A percentile compares a stretch with the other conserved stretches of the same genome.
Conservation (phyloP, 2,888 invertebrate genomes). For the Frankliniella fusca region DNA sequence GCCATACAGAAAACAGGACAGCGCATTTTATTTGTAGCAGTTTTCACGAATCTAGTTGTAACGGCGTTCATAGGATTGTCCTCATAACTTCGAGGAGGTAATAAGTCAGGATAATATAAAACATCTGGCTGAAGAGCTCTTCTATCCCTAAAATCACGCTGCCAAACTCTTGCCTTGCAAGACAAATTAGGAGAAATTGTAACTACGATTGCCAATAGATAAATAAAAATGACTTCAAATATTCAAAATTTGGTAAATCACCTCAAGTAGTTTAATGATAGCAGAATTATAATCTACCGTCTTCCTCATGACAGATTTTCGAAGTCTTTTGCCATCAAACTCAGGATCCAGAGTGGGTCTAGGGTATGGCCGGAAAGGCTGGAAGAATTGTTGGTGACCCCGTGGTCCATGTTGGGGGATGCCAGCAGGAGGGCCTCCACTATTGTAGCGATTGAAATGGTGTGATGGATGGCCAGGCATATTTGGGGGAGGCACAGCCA, state of each 20-base stretch:
- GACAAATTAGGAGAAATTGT: constrained; percentile 33
- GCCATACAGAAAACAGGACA: constrained; percentile 98
- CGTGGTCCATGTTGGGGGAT: constrained; percentile 41
- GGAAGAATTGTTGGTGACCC: constrained; percentile 47
- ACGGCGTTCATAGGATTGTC: constrained; percentile 97
- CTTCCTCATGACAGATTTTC: constrained; percentile 95
- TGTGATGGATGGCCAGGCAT: constrained; percentile 38
- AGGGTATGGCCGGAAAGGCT: constrained; percentile 51
- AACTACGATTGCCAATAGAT: neutral
- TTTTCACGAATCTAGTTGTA: constrained; percentile 91
- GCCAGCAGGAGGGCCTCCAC: constrained; percentile 41
- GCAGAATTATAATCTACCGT: constrained; percentile 97
- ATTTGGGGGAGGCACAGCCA: constrained; percentile 48
- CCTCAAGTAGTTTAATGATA: constrained; percentile 87
- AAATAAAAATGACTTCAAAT: neutral
- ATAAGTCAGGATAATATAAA: constrained; percentile 87
- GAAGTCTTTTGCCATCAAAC: constrained; percentile 91
- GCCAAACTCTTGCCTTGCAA: constrained; percentile 83
- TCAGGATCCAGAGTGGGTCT: constrained; percentile 51
- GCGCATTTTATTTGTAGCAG: constrained; percentile 99
- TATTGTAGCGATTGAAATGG: constrained; percentile 38
- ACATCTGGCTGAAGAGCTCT: constrained; percentile 90
- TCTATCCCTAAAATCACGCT: constrained; percentile 85
- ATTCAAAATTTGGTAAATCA: constrained; percentile 45
- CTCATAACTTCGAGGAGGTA: constrained; percentile 89